A percentile compares a stretch with the other conserved stretches of the same genome.
Conservation (phyloP, 2,888 invertebrate species). For the Volucella bombylans region DNA sequence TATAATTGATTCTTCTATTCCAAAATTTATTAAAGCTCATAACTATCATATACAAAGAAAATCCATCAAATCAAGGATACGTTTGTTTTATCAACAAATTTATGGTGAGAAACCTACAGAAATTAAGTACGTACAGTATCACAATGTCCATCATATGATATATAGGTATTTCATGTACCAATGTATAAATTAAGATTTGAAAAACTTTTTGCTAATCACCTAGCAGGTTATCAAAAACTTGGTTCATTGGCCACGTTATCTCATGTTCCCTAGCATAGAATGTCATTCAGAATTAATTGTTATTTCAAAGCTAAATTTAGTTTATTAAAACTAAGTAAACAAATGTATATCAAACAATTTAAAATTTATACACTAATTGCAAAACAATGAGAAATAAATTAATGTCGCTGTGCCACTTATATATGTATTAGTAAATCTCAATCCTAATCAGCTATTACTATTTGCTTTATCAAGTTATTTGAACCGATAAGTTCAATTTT, state of each 20-base stretch:
- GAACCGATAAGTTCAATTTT: conserved; percentile 36
- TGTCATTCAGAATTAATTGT: background rate
- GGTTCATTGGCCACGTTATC: conserved; percentile 45
- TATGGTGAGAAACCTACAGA: too few relatives aligned
- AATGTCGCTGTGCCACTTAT: background rate
- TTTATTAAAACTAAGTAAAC: too few relatives aligned
- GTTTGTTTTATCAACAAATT: too few relatives aligned
- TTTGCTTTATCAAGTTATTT: conserved; percentile 28
- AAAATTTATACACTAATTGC: too few relatives aligned
- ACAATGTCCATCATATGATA: background rate
- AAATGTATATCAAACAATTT: background rate
- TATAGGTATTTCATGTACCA: too few relatives aligned
- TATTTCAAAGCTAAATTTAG: conserved; percentile 11
- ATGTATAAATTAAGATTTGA: conserved; percentile 11
- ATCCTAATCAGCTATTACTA: background rate
- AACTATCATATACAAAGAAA: too few relatives aligned
- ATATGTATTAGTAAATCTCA: background rate
- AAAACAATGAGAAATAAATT: too few relatives aligned
- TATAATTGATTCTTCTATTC: too few relatives aligned
- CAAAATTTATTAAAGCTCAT: too few relatives aligned
- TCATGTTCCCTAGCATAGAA: background rate
- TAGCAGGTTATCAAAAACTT: background rate
- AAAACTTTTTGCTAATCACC: background rate
- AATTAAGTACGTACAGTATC: too few relatives aligned
- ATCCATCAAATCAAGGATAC: too few relatives aligned